Conservation (phyloP, 1,140 invertebrate species). For the Drosophila pectinifera region DNA sequence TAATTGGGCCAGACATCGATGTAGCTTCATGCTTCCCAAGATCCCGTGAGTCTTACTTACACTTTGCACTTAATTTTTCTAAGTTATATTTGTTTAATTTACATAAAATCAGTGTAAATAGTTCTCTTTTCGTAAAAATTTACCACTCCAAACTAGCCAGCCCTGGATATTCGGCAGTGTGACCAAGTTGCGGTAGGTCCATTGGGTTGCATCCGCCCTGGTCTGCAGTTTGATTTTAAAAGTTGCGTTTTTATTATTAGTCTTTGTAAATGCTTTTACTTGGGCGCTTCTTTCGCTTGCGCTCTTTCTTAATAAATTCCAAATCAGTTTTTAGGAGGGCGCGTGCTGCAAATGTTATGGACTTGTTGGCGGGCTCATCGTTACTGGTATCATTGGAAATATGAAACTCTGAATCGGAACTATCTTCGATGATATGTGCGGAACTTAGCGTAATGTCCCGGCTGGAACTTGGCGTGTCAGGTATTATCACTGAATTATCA, state of each 20-base stretch:
- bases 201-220: conserved; percentile 9
- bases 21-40: not conserved
- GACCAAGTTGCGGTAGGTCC: conserved; percentile 15
- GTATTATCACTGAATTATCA: not conserved
- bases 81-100: conserved; percentile 72
- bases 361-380: conserved; percentile 40
- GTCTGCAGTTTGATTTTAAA: conserved; percentile 53
- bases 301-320: conserved; percentile 34
- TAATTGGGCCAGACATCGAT: not conserved
- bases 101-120: conserved; percentile 79
- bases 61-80: conserved; percentile 71
- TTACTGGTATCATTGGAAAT: conserved; percentile 69
- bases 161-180: conserved; percentile 62
- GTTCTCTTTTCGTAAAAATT: conserved; percentile 72
- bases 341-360: conserved; percentile 41
- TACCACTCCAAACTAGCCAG: conserved; percentile 76
- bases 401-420: conserved; percentile 58
- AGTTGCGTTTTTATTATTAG: conserved; percentile 14
- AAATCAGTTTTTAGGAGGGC: conserved; percentile 39
- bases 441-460: conserved; percentile 48
- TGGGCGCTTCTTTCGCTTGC: conserved; percentile 34
- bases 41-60: conserved; percentile 55
- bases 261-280: conserved; percentile 23
- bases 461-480: conserved; percentile 9
- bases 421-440: conserved; percentile 54